These are phyloP conservation scores for Caretta caretta DNA, from an alignment of 2,113 vertebrate genomes.

Conservation along the genomic window DNA sequence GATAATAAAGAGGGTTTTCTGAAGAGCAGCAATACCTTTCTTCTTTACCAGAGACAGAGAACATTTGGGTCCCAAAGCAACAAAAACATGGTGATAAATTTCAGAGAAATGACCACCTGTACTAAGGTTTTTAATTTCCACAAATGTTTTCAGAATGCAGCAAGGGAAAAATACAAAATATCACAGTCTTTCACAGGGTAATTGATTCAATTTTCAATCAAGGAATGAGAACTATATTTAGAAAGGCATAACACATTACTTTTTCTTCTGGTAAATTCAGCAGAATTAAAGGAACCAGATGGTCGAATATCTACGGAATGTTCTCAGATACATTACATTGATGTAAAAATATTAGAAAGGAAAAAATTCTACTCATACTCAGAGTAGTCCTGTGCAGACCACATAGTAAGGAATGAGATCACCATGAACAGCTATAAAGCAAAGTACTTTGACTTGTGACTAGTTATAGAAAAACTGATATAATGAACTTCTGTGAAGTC, in stretches of 20 bases:
- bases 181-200: conserved; percentile 6
- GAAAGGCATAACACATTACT: conserved; percentile 8
- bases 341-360: conserved; percentile 44
- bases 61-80: background rate
- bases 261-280: conserved; percentile 56
- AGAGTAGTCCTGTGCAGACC: conserved; percentile 25
- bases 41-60: background rate
- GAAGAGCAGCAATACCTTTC: background rate
- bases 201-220: conserved; percentile 34
- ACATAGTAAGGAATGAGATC: conserved; percentile 53
- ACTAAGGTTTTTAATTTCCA: background rate
- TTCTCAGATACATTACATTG: conserved; percentile 45
- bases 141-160: background rate
- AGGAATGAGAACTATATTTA: conserved; percentile 22
- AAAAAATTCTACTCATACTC: conserved; percentile 43
- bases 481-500: background rate
- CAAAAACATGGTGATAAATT: background rate
- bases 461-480: background rate
- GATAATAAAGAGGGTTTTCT: background rate
- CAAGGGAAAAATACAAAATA: conserved; percentile 10
- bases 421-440: conserved; percentile 30
- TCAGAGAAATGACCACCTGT: background rate
- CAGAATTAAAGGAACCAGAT: conserved; percentile 33
- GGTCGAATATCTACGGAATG: conserved; percentile 25
- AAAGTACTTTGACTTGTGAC: conserved; percentile 44